Conservation (phyloP, 2,888 invertebrate genomes). For the Abrostola triplasia region DNA sequence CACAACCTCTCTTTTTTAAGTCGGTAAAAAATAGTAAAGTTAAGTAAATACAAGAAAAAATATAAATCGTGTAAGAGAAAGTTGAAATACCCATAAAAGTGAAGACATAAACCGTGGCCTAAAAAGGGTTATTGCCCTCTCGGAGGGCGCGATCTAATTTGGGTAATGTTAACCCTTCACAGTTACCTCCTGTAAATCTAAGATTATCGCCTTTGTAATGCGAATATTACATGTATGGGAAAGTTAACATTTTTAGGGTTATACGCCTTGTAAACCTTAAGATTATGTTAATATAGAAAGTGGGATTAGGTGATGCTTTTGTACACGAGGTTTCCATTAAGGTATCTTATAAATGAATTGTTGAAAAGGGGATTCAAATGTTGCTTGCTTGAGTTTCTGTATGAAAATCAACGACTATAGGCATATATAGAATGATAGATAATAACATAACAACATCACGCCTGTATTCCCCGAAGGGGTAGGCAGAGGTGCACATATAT, state of each 20-base stretch:
- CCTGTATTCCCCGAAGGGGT: no score
- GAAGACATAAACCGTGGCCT: slow-evolving; percentile 3
- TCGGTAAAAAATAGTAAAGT: no score
- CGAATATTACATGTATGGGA: slow-evolving; percentile 20
- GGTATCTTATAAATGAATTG: no score
- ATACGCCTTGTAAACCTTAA: not conserved
- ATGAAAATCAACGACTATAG: no score
- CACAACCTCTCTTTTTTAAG: no score
- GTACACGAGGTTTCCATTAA: no score
- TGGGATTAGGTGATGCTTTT: no score
- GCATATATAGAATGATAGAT: no score
- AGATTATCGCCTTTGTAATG: slow-evolving; percentile 20
- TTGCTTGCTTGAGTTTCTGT: no score
- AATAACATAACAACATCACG: no score
- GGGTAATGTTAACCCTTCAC: slow-evolving; percentile 14
- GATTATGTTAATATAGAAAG: not conserved
- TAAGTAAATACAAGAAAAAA: not conserved
- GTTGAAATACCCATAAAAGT: slow-evolving; percentile 4
- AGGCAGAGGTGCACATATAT: no score
- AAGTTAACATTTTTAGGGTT: slow-evolving; percentile 16
- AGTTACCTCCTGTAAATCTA: slow-evolving; percentile 22
- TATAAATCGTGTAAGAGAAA: not conserved
- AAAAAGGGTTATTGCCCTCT: slow-evolving; percentile 14
- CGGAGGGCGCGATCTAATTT: slow-evolving; percentile 23
- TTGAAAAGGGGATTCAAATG: no score